A percentile compares a stretch with the other conserved stretches of the same genome.
Conservation (phyloP, 2,797 vertebrate genomes). For the Odontamblyopus rebecca region DNA sequence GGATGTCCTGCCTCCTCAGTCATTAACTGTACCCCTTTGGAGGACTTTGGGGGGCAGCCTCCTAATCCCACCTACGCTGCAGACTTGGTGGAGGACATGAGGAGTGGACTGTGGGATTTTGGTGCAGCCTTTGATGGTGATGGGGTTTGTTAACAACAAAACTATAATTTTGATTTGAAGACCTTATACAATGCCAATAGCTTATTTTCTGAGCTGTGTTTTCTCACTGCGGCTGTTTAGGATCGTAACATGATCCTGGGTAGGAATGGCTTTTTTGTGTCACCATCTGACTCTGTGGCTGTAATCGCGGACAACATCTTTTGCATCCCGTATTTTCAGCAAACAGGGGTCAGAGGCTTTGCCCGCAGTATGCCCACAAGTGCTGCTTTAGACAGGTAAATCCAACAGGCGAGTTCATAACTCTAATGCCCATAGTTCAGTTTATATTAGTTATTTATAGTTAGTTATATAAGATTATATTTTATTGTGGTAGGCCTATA, state of each 20-base stretch:
- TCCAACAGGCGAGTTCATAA: slow-evolving; percentile 6
- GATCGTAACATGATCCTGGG: slow-evolving; percentile 97
- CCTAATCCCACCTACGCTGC: slow-evolving; percentile 90
- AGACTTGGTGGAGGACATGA: slow-evolving; percentile 92
- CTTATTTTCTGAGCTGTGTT: slow-evolving; percentile 7
- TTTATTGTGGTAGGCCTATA: background rate
- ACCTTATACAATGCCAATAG: background rate
- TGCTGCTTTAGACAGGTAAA: slow-evolving; percentile 90
- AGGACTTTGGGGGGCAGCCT: slow-evolving; percentile 91
- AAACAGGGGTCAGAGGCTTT: slow-evolving; percentile 90
- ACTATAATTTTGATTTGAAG: background rate
- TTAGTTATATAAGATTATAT: background rate
- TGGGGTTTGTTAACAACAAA: slow-evolving; percentile 78
- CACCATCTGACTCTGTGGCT: slow-evolving; percentile 93
- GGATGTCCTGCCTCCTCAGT: slow-evolving; percentile 92
- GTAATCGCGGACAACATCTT: slow-evolving; percentile 96
- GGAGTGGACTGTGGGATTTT: slow-evolving; percentile 89
- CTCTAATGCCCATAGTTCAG: background rate
- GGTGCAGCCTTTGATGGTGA: slow-evolving; percentile 96
- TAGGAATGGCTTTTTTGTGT: slow-evolving; percentile 91
- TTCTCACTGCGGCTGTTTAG: slow-evolving; percentile 65
- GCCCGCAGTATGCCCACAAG: slow-evolving; percentile 98
- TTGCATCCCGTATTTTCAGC: slow-evolving; percentile 96
- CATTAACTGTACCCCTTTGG: slow-evolving; percentile 89
- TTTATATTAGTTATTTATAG: no score